Percentiles rank a stretch among this genome's conserved stretches.
Evolutionary conservation across 2,113 vertebrate species (phyloP).

Genomic region (Ptychochromis oligacanthus): DNA sequence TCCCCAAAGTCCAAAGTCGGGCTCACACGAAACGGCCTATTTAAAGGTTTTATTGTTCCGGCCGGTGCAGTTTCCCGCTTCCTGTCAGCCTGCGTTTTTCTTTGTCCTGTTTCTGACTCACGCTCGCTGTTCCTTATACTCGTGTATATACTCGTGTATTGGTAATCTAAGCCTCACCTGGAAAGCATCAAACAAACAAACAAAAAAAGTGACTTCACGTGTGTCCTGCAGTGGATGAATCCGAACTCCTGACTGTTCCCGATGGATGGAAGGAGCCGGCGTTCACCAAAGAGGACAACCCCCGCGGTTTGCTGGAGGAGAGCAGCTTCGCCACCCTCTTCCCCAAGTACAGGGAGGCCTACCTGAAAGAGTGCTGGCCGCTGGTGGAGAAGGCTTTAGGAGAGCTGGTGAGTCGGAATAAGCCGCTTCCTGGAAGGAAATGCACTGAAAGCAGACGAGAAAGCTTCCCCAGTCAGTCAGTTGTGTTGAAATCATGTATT

Average conservation of each 20-base stretch:
- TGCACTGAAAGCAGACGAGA: not conserved
- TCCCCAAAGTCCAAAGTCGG: not conserved
- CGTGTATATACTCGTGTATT: not conserved
- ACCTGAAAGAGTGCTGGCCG: constrained; percentile 96
- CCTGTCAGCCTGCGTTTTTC: accelerated
- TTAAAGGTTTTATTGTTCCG: not conserved
- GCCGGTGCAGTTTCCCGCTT: not conserved
- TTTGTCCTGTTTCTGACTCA: not conserved
- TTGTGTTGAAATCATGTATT: not conserved
- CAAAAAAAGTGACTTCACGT: not conserved
- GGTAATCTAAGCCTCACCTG: no score
- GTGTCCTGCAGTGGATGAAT: constrained; percentile 61
- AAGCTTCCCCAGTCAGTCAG: not conserved
- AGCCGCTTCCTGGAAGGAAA: not conserved
- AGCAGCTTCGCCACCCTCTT: constrained; percentile 98
- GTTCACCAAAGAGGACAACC: constrained; percentile 91
- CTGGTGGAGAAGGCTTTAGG: constrained; percentile 90
- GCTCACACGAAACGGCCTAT: not conserved
- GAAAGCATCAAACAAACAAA: no score
- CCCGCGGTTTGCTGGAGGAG: constrained; percentile 91
- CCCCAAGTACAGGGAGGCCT: constrained; percentile 94
- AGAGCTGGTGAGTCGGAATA: constrained; percentile 82
- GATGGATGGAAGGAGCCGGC: constrained; percentile 93
- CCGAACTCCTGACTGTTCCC: constrained; percentile 91
- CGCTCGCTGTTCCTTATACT: accelerated